Evolutionary conservation across 2,797 vertebrate species (phyloP).

Genomic region (Phylloscopus collybita): DNA sequence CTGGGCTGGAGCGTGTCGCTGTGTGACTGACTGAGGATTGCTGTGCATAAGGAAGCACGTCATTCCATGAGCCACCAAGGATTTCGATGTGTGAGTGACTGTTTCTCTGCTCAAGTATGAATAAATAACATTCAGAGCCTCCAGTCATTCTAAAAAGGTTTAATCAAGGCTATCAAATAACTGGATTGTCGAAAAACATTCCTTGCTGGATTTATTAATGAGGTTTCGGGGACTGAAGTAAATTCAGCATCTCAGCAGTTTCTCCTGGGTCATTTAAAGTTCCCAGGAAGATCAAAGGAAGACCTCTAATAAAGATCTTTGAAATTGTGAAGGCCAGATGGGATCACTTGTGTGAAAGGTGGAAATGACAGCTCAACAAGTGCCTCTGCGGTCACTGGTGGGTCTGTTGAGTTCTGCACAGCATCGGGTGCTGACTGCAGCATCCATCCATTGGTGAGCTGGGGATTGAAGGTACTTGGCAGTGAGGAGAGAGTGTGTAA

Average conservation of each 20-base stretch:
- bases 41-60: slow-evolving; percentile 21
- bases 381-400: rapidly evolving
- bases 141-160: slow-evolving; percentile 50
- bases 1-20: neutral
- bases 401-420: neutral
- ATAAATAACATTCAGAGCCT: slow-evolving; percentile 48
- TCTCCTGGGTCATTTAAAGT: neutral
- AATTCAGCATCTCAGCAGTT: neutral
- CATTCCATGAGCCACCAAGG: slow-evolving; percentile 9
- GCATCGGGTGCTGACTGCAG: rapidly evolving
- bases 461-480: neutral
- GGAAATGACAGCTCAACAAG: neutral
- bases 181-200: slow-evolving; percentile 8
- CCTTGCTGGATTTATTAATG: slow-evolving; percentile 30
- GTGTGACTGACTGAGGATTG: neutral
- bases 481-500: neutral
- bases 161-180: slow-evolving; percentile 62
- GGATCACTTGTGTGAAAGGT: neutral
- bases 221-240: neutral
- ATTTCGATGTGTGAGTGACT: slow-evolving; percentile 38
- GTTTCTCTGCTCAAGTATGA: slow-evolving; percentile 4
- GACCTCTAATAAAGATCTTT: slow-evolving; percentile 3
- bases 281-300: neutral
- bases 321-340: neutral
- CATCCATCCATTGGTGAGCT: rapidly evolving